phyloP scores from a whole-genome alignment of 2,113 vertebrate genomes.

The Lasiurus borealis region DNA sequence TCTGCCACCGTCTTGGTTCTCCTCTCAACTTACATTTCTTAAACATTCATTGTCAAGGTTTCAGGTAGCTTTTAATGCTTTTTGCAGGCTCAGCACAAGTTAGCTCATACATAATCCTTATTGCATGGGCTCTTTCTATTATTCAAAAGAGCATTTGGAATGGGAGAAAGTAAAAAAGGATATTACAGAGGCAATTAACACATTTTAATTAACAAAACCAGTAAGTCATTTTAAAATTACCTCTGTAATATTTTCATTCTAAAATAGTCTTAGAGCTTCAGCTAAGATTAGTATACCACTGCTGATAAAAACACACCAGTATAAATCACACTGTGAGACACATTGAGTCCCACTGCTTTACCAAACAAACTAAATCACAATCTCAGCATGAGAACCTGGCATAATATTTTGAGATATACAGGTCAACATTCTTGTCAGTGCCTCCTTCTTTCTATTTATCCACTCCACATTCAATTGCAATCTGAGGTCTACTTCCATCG shows the following conservation, averaged over 20 bases:
- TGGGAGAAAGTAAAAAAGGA: neutral
- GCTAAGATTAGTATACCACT: neutral
- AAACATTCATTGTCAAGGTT: neutral
- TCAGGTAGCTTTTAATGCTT: neutral
- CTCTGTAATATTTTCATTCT: neutral
- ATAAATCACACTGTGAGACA: neutral
- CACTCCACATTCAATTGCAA: neutral
- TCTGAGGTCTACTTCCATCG: neutral
- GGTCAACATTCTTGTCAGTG: neutral
- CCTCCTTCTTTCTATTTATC: neutral
- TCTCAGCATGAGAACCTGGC: neutral
- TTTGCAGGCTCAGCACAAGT: neutral
- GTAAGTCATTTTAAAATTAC: neutral
- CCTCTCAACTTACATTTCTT: neutral
- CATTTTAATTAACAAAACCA: neutral
- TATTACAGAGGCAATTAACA: neutral
- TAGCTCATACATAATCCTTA: neutral
- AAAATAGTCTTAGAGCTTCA: neutral
- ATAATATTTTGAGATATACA: neutral
- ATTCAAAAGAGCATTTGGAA: neutral
- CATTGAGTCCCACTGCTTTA: too few relatives aligned
- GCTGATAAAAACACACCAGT: neutral
- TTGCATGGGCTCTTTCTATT: neutral
- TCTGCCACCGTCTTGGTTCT: too few relatives aligned
- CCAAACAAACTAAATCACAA: neutral